Evolutionary conservation across 1,140 invertebrate species (phyloP).

Genomic region (Littorina saxatilis): DNA sequence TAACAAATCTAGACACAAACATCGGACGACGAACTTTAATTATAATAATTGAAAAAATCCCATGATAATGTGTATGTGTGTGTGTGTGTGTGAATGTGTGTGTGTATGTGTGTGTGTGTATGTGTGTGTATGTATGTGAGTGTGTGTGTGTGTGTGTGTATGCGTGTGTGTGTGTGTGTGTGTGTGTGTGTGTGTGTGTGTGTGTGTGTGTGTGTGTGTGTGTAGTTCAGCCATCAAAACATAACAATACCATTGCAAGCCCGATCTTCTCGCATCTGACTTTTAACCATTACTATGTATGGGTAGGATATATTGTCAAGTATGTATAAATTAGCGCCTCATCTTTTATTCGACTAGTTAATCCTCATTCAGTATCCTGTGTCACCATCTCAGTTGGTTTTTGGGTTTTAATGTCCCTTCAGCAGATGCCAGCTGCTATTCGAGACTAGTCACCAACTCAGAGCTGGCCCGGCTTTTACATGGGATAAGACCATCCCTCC

Average conservation of each 20-base stretch:
- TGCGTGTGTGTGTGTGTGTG: background rate
- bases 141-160: background rate
- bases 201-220: background rate
- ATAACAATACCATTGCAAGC: too few relatives aligned
- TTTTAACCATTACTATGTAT: too few relatives aligned
- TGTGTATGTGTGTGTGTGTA: constrained; percentile 7
- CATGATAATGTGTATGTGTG: background rate
- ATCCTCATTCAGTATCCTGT: background rate
- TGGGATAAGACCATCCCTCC: too few relatives aligned
- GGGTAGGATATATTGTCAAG: background rate
- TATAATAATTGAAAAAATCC: background rate
- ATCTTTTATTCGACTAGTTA: background rate
- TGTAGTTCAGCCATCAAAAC: too few relatives aligned
- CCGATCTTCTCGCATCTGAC: too few relatives aligned
- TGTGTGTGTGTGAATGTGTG: constrained; percentile 9
- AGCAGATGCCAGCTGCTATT: too few relatives aligned
- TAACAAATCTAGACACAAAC: too few relatives aligned
- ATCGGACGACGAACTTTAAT: background rate
- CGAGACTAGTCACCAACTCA: too few relatives aligned
- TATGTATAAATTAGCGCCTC: background rate
- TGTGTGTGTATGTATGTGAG: background rate
- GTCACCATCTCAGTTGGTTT: background rate
- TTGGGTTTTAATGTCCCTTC: too few relatives aligned
- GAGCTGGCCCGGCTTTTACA: too few relatives aligned
- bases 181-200: constrained; percentile 9